Percentiles rank a stretch among this genome's conserved stretches.
These are phyloP conservation scores for Pseudochirops corinnae DNA, from an alignment of 2,797 vertebrate species.

Conservation along the genomic window DNA sequence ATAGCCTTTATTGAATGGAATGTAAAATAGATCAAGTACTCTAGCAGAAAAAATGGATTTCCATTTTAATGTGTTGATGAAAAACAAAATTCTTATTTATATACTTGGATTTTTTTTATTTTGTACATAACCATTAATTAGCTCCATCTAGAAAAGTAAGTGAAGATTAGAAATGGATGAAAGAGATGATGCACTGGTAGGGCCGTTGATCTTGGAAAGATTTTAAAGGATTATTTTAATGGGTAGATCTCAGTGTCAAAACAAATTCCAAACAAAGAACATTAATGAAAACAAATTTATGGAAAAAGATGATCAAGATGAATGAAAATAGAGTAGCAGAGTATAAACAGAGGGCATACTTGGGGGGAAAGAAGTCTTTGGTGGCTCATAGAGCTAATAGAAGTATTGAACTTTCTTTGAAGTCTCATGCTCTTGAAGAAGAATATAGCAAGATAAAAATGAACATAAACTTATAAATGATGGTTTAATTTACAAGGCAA, in stretches of 20 bases:
- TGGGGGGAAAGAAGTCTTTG: not conserved
- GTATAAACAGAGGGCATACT: not conserved
- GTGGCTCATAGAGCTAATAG: not conserved
- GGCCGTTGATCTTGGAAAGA: constrained; percentile 12
- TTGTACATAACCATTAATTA: not conserved
- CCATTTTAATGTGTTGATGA: not conserved
- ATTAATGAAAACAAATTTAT: not conserved
- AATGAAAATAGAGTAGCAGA: not conserved
- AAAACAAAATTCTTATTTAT: not conserved
- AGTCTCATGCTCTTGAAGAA: not conserved
- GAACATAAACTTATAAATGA: not conserved
- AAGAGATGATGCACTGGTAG: not conserved
- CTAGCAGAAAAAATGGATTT: not conserved
- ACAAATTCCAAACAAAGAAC: not conserved
- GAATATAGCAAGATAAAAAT: not conserved
- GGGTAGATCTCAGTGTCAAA: constrained; percentile 18
- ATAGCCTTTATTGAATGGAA: not conserved
- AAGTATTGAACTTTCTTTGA: constrained; percentile 3
- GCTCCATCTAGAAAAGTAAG: constrained; percentile 23
- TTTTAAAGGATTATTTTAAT: constrained; percentile 21
- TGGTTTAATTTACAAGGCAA: not conserved
- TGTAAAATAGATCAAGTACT: not conserved
- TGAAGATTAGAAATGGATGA: constrained; percentile 14
- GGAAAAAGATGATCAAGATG: constrained; percentile 17
- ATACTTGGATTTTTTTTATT: not conserved